Conservation (phyloP, 2,113 vertebrate species). For the Tapirus terrestris region DNA sequence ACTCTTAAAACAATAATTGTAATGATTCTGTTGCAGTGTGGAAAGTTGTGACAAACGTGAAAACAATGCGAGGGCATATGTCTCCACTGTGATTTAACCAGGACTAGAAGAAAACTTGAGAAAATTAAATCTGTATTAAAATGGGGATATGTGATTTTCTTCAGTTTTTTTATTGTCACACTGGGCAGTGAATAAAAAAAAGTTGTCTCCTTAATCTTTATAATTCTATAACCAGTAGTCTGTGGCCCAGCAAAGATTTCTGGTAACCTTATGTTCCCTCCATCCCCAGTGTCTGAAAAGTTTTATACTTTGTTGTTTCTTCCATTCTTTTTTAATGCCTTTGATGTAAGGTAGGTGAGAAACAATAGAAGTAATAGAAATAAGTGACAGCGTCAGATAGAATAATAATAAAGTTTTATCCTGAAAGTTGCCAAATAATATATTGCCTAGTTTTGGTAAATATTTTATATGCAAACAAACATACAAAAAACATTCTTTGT, state of each 20-base stretch:
- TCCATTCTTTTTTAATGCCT: neutral
- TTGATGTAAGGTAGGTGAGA: neutral
- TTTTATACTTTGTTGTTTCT: neutral
- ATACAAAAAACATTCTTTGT: neutral
- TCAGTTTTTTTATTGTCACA: neutral
- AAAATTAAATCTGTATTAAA: neutral
- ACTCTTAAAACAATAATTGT: neutral
- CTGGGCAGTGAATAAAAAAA: neutral
- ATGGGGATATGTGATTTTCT: neutral
- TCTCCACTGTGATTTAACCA: neutral
- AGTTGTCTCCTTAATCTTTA: neutral
- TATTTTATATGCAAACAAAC: neutral
- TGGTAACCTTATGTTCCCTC: neutral
- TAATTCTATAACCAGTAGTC: neutral
- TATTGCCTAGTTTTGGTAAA: neutral
- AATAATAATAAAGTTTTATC: neutral
- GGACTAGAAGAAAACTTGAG: neutral
- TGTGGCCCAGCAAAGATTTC: neutral
- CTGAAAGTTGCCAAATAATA: neutral
- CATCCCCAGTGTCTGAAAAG: neutral
- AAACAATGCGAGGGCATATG: neutral
- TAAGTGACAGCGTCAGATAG: neutral
- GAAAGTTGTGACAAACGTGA: neutral
- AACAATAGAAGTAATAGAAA: neutral
- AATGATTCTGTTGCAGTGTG: neutral